phyloP scores from a whole-genome alignment of 2,797 vertebrate genomes.

The Mus caroli region DNA sequence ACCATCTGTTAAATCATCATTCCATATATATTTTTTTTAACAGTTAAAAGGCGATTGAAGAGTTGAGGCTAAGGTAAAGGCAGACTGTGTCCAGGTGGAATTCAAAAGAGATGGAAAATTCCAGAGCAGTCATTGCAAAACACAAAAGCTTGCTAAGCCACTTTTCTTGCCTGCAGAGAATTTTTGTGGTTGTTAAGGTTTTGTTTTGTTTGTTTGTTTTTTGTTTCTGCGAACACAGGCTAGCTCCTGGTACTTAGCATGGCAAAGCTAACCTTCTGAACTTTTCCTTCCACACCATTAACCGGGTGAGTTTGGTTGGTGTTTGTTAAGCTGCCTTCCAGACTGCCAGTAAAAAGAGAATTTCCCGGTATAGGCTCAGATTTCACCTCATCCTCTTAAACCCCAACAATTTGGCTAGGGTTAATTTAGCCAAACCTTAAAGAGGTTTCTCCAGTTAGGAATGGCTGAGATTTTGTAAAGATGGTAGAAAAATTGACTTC shows the following conservation, averaged over 20 bases:
- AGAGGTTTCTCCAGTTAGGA: conserved; percentile 70
- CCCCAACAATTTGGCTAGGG: conserved; percentile 62
- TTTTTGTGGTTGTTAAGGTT: background rate
- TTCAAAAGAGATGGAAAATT: conserved; percentile 68
- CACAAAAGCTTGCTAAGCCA: background rate
- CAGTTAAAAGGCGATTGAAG: conserved; percentile 22
- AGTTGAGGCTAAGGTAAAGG: conserved; percentile 46
- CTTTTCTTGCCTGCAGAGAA: background rate
- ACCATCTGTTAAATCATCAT: background rate
- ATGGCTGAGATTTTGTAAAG: conserved; percentile 26
- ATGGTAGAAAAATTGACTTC: conserved; percentile 52
- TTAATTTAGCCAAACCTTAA: conserved; percentile 66
- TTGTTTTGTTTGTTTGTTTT: background rate
- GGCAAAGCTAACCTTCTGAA: conserved; percentile 14
- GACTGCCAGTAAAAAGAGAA: conserved; percentile 9
- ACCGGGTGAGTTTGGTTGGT: background rate
- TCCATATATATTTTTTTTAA: background rate
- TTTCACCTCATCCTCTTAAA: conserved; percentile 69
- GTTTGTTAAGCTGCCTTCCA: conserved; percentile 43
- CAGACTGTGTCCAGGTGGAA: conserved; percentile 6
- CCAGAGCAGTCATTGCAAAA: conserved; percentile 10
- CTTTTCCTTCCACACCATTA: background rate
- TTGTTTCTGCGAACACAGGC: background rate
- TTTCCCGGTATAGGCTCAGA: conserved; percentile 55
- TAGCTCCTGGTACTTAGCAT: background rate